Evolutionary conservation across 2,888 invertebrate species (phyloP).

Genomic region (Drosophila stalkeri): DNA sequence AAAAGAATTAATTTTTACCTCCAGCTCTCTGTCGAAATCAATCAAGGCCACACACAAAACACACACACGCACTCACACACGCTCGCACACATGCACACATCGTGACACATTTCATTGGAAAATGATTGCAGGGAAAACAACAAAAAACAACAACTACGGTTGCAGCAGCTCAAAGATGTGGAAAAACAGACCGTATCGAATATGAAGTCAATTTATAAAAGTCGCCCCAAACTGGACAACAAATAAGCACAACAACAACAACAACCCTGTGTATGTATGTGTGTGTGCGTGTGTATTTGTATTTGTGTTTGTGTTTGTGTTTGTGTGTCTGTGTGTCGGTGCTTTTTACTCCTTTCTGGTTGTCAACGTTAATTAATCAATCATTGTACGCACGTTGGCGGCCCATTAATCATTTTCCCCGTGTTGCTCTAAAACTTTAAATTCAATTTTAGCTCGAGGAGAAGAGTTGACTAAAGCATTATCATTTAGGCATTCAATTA

Average conservation of each 20-base stretch:
- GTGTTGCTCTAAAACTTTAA: constrained; percentile 47
- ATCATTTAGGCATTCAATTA: constrained; percentile 52
- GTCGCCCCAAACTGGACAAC: constrained; percentile 67
- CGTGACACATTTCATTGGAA: constrained; percentile 72
- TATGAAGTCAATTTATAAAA: constrained; percentile 78
- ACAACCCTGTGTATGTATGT: constrained; percentile 9
- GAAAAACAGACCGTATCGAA: constrained; percentile 70
- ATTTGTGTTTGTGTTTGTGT: constrained; percentile 22
- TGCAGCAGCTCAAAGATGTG: constrained; percentile 53
- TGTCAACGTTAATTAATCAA: constrained; percentile 81
- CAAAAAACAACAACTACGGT: constrained; percentile 30
- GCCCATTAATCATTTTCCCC: constrained; percentile 72
- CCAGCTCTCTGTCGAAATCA: constrained; percentile 59
- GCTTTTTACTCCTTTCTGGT: constrained; percentile 58
- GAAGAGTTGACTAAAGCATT: constrained; percentile 18
- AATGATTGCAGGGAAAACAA: constrained; percentile 67
- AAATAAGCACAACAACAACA: constrained; percentile 40
- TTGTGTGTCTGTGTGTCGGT: constrained; percentile 31
- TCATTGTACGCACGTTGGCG: constrained; percentile 69
- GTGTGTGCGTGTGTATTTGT: constrained; percentile 17
- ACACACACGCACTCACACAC: constrained; percentile 7
- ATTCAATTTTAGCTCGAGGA: constrained; percentile 41
- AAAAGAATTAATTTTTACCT: constrained; percentile 32
- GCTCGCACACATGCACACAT: constrained; percentile 24
- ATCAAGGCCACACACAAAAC: constrained; percentile 64